These are phyloP conservation scores for Bolborhynchus lineola DNA, from an alignment of 2,113 vertebrate species.

Conservation along the genomic window DNA sequence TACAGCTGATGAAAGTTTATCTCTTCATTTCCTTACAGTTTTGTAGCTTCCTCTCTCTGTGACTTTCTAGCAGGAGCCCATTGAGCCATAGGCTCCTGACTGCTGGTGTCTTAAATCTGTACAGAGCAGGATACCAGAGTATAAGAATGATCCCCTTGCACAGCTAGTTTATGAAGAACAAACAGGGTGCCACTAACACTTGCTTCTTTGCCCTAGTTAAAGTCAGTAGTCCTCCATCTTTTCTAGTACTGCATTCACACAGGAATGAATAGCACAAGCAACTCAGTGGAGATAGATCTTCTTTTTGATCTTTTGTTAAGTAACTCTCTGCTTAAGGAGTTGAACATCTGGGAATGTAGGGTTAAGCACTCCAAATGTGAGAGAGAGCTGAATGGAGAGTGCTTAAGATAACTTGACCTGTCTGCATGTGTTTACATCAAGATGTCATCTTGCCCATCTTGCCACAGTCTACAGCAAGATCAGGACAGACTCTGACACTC, in stretches of 20 bases:
- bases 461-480: background rate
- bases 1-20: background rate
- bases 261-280: background rate
- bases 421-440: background rate
- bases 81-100: background rate
- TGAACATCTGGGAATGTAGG: background rate
- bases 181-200: background rate
- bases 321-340: background rate
- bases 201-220: background rate
- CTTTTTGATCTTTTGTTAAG: background rate
- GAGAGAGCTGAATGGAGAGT: background rate
- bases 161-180: background rate
- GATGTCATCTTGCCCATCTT: background rate
- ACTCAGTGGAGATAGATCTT: background rate
- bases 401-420: background rate
- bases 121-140: background rate
- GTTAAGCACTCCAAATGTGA: background rate
- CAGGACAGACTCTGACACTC: background rate
- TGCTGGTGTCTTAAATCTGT: background rate
- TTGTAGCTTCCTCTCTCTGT: background rate
- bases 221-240: background rate
- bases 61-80: background rate
- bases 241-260: background rate
- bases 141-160: background rate
- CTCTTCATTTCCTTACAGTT: background rate